These are phyloP conservation scores for Pachliopta kotzebuea DNA, from an alignment of 2,888 invertebrate genomes.

Conservation along the genomic window DNA sequence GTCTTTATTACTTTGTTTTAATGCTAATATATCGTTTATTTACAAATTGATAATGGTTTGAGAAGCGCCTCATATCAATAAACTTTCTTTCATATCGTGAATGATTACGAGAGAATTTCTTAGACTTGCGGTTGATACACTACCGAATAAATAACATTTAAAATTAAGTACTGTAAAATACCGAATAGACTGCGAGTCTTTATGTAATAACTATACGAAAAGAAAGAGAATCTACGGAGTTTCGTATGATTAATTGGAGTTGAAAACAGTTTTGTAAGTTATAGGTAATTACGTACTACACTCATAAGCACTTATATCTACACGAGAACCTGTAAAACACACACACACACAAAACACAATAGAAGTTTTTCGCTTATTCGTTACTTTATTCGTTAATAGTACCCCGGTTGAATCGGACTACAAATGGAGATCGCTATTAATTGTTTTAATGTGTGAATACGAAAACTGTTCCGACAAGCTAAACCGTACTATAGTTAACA, in stretches of 20 bases:
- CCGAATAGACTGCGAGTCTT: neutral
- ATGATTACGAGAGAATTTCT: neutral
- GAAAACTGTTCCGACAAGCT: too few species aligned
- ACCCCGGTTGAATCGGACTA: neutral
- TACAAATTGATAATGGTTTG: neutral
- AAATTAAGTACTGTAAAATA: neutral
- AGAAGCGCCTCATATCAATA: neutral
- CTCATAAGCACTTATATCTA: too few species aligned
- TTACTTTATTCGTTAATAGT: neutral
- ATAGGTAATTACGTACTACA: neutral
- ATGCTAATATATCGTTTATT: neutral
- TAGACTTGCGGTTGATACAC: neutral
- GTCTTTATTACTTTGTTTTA: neutral
- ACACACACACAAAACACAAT: neutral
- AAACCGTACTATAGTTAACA: too few species aligned
- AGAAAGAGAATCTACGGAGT: neutral
- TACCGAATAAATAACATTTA: neutral
- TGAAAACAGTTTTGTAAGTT: neutral
- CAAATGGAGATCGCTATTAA: too few species aligned
- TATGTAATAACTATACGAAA: neutral
- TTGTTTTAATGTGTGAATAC: too few species aligned
- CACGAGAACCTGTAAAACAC: neutral
- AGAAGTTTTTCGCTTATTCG: neutral
- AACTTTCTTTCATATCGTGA: constrained; percentile 2
- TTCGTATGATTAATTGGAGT: neutral